Evolutionary conservation across 2,888 invertebrate genomes (phyloP), one percentile per base, ranked within the genome.

Genomic region (Glaucopsyche alexis): DNA sequence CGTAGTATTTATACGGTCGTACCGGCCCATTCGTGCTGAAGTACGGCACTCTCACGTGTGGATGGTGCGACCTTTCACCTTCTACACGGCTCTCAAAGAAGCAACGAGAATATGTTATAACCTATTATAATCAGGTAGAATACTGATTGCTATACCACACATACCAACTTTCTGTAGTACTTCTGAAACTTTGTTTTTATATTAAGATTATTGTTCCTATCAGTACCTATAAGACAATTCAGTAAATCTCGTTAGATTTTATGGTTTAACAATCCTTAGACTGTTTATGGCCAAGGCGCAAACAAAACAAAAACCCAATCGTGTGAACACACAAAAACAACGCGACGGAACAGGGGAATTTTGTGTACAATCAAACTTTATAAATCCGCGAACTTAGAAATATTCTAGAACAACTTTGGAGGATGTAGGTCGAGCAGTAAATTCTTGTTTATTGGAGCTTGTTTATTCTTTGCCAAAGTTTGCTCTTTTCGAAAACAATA

Each of bases 401-500:
- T 72, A 72, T 72, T 72, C 67, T 72, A 42, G 67, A 66, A 52
- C 52, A 67, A 72, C 52, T 72, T 67, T 45, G 50, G 52, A 67
- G 65, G 52, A 72, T 72, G 66, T 72, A 72, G 72, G 72, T 72
- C 72, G 72, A 67, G 55, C 72, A 42, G 52, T 72, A 67, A 72
- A 72, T 72, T 72, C 72, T 67, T 71, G 66, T 73, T 65, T 71
- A 73, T 52, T 71, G 66, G 50, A 71, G 65, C 52, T 71, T 71
- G 69, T 69, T 69, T 69, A 69, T 69, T 71, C 45, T 74, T 74
- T 47, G 29, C 45, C 47, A 16, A 55, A 74, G 67, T 72, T 66
- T 72, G 72, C 65, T 66, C 72, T 74, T 70, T 74, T 71, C 49
- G 67, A 74, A 74, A 74, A 74, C 75, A 71, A 76, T 75, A 75